Percentiles rank a stretch among this genome's conserved stretches.
Evolutionary conservation across 2,888 invertebrate species (phyloP).

Genomic region (Harpalus rubripes): DNA sequence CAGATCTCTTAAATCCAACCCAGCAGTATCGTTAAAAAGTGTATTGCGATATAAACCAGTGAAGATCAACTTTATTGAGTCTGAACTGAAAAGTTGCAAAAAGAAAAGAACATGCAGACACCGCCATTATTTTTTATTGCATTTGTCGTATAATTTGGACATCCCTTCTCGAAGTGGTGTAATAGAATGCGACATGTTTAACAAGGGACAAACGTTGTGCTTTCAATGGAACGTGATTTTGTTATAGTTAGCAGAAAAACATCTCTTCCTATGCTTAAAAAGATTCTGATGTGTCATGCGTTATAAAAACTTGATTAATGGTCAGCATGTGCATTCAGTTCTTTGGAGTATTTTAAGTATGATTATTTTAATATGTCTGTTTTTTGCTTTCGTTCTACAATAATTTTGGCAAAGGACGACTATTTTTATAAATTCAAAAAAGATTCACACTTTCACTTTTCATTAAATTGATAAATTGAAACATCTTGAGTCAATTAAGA

Average conservation of each 20-base stretch:
- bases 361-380: slow-evolving; percentile 13
- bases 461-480: neutral
- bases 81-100: slow-evolving; percentile 20
- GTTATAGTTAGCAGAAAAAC: slow-evolving; percentile 12
- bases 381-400: too few species aligned
- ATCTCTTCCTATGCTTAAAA: slow-evolving; percentile 2
- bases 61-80: slow-evolving; percentile 28
- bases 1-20: neutral
- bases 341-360: neutral
- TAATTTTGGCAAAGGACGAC: neutral
- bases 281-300: slow-evolving; percentile 21
- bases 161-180: slow-evolving; percentile 21
- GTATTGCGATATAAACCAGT: slow-evolving; percentile 4
- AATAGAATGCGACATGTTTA: slow-evolving; percentile 32
- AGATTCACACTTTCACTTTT: slow-evolving; percentile 5
- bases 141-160: slow-evolving; percentile 41
- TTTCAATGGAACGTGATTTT: slow-evolving; percentile 33
- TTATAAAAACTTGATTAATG: slow-evolving; percentile 5
- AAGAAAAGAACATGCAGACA: slow-evolving; percentile 30
- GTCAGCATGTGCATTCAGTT: neutral
- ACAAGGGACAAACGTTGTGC: slow-evolving; percentile 13
- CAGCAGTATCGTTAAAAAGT: neutral
- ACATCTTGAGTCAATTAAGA: neutral
- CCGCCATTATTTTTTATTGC: slow-evolving; percentile 45
- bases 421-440: neutral